Evolutionary conservation across 2,113 vertebrate species (phyloP).

Genomic region (Nerophis ophidion): DNA sequence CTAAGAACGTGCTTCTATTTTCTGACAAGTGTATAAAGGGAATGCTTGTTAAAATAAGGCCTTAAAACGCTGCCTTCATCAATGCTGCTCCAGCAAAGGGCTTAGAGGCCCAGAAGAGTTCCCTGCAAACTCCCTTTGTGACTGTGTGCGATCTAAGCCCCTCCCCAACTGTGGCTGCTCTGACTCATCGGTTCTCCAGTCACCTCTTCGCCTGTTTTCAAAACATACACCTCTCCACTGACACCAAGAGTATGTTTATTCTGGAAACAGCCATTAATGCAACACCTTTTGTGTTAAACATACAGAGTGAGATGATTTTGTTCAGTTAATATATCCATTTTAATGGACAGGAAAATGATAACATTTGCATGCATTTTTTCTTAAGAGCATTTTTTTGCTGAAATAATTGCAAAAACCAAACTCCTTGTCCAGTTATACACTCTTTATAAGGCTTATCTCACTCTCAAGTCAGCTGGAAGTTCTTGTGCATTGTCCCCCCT

Average conservation of each 20-base stretch:
- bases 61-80: constrained; percentile 66
- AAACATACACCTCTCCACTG: constrained; percentile 41
- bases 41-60: constrained; percentile 62
- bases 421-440: constrained; percentile 2
- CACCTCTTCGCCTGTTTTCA: constrained; percentile 54
- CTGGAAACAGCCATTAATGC: constrained; percentile 42
- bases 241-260: constrained; percentile 37
- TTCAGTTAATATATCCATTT: background rate
- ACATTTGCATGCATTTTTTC: background rate
- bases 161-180: constrained; percentile 29
- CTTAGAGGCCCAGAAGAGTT: constrained; percentile 59
- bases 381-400: background rate
- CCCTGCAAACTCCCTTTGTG: constrained; percentile 42
- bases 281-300: background rate
- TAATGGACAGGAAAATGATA: background rate
- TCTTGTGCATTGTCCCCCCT: constrained; percentile 16
- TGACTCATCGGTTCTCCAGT: constrained; percentile 29
- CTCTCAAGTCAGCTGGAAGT: constrained; percentile 36
- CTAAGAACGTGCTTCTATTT: constrained; percentile 15
- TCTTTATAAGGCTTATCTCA: constrained; percentile 20
- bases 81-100: constrained; percentile 59
- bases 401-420: background rate
- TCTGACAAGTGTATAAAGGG: constrained; percentile 59
- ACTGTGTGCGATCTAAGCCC: constrained; percentile 40
- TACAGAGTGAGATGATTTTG: background rate